Conservation (phyloP, 2,888 invertebrate species). For the Dysmachus trigonus region DNA sequence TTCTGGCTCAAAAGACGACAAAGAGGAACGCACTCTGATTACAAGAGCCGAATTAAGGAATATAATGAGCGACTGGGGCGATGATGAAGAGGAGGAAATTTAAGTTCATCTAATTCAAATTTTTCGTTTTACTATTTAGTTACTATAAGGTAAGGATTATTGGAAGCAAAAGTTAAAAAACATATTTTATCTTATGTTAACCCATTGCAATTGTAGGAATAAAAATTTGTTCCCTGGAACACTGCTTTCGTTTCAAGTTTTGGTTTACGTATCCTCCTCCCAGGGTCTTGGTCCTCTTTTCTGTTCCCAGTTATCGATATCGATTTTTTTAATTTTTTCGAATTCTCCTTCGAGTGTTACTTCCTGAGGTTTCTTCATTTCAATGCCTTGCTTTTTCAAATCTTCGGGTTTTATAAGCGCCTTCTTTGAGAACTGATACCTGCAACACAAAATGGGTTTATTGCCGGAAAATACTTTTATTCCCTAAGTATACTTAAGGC, state of each 20-base stretch:
- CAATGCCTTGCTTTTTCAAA: slow-evolving; percentile 73
- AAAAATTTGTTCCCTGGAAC: neutral
- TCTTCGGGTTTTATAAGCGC: slow-evolving; percentile 71
- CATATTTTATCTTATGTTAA: neutral
- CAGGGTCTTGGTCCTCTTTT: slow-evolving; percentile 86
- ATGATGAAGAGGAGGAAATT: slow-evolving; percentile 17
- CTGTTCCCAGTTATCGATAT: slow-evolving; percentile 87
- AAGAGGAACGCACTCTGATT: slow-evolving; percentile 13
- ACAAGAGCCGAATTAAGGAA: slow-evolving; percentile 59
- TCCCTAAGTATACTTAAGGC: slow-evolving; percentile 69
- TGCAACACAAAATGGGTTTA: slow-evolving; percentile 54
- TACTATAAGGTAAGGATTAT: neutral
- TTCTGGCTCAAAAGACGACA: neutral
- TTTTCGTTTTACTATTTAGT: neutral
- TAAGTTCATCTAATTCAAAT: neutral
- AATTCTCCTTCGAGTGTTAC: slow-evolving; percentile 79
- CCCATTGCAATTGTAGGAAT: neutral
- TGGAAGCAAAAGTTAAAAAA: neutral
- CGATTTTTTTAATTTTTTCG: slow-evolving; percentile 76
- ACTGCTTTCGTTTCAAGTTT: neutral
- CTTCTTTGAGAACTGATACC: slow-evolving; percentile 71
- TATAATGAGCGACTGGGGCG: slow-evolving; percentile 62
- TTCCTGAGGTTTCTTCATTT: slow-evolving; percentile 72
- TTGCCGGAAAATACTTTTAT: neutral
- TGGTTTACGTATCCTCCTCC: slow-evolving; percentile 68